Percentiles rank a stretch among this genome's conserved stretches.
Evolutionary conservation across 2,888 invertebrate species (phyloP).

Genomic region (Agrypnus murinus): DNA sequence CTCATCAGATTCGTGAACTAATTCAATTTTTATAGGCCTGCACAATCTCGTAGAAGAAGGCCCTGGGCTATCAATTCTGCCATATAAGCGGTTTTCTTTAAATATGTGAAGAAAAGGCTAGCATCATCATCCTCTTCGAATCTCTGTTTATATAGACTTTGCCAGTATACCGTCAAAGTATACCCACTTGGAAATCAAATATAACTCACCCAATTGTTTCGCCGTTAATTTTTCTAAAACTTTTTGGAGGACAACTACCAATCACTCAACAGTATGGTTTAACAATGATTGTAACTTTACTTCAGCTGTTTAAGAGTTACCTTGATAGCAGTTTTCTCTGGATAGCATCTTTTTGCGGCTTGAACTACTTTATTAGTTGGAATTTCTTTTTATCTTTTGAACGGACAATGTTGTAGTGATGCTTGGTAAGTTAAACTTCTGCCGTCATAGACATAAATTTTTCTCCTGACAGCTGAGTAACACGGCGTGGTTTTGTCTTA

Average conservation of each 20-base stretch:
- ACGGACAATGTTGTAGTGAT: slow-evolving; percentile 59
- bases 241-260: slow-evolving; percentile 24
- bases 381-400: slow-evolving; percentile 57
- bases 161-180: too few relatives aligned
- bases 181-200: slow-evolving; percentile 36
- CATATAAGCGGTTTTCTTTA: slow-evolving; percentile 58
- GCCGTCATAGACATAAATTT: slow-evolving; percentile 57
- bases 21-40: slow-evolving; percentile 60
- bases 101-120: slow-evolving; percentile 56
- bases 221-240: too few relatives aligned
- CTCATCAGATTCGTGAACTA: too few relatives aligned
- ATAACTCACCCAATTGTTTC: slow-evolving; percentile 6
- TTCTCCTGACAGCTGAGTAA: slow-evolving; percentile 54
- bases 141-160: too few relatives aligned
- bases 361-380: too few relatives aligned
- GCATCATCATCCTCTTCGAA: too few relatives aligned
- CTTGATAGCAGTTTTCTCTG: slow-evolving; percentile 46
- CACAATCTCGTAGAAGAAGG: slow-evolving; percentile 59
- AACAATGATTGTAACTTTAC: too few relatives aligned
- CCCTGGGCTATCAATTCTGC: slow-evolving; percentile 61
- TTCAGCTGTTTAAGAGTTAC: too few relatives aligned
- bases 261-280: slow-evolving; percentile 52
- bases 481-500: slow-evolving; percentile 50
- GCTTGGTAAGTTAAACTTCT: slow-evolving; percentile 56
- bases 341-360: too few relatives aligned